Evolutionary conservation across 92 coral and sea anemone species (phyloP), one percentile per base, ranked within the genome.

Genomic region (Diadumene lineata): DNA sequence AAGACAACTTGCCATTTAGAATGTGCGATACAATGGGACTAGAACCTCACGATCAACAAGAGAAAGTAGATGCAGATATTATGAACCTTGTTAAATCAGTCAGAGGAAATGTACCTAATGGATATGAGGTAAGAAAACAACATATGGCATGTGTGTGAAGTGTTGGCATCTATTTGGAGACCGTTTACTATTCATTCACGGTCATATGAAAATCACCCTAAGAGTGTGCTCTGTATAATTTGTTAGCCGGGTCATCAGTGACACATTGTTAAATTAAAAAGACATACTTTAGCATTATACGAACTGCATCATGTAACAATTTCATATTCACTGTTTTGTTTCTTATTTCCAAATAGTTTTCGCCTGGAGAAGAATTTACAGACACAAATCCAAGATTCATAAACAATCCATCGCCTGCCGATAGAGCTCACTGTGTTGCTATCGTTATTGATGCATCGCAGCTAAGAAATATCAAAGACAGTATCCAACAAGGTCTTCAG

Each of bases 341-440:
- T n/a, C n/a, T n/a, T n/a, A n/a, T n/a, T 38, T 38, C 6, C 48
- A 6, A 4, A 38, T 38, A 38, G 48, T 38, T 38, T 38, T 38
- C 48, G 6, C 48, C 48, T 4, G 48, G 48, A 13, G 48, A 38
- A 38, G 48, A 38, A 13, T 38, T 38, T 38, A 13, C 6, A 6
- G 48, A 38, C 6, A 38, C 48, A 38, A 38, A 38, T 13, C 48
- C 48, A 38, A 6, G 48, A 4, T 38, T 38, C 48, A 38, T 38
- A 38, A 38, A 13, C 48, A 38, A 38, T 38, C 48, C 48, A 38
- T 38, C 48, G 13, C 6, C 48, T 38, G 48, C 48, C 48, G 75
- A 69, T 32, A 34, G 28, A 53, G 75, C 75, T 44, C 75, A 69
- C 56, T 69, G 75, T 69, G 62, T 69, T 22, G 75, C 75, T 10